phyloP scores from a whole-genome alignment of 2,797 vertebrate species.

The Brotogeris chrysoptera region DNA sequence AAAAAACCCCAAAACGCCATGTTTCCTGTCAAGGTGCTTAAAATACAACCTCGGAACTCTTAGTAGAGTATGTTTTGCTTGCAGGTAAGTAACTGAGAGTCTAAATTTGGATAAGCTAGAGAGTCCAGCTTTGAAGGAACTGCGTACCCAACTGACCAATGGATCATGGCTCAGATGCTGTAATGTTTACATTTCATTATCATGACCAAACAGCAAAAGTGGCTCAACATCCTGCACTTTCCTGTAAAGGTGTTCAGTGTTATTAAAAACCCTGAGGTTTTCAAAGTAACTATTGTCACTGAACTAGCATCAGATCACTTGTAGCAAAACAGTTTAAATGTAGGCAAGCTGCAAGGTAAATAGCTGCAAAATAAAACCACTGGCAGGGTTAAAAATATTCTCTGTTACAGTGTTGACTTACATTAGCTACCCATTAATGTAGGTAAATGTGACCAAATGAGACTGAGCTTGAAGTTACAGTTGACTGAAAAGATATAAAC shows the following conservation, averaged over 20 bases:
- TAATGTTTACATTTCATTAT: neutral
- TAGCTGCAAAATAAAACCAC: neutral
- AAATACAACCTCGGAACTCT: neutral
- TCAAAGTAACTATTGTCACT: neutral
- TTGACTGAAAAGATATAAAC: neutral
- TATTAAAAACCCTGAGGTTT: conserved; percentile 3
- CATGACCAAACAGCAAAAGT: neutral
- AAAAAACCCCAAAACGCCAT: neutral
- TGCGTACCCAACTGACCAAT: neutral
- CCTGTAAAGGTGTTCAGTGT: neutral
- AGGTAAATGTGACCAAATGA: neutral
- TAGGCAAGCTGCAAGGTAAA: neutral
- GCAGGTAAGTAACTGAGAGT: neutral
- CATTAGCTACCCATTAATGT: neutral
- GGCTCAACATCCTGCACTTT: neutral
- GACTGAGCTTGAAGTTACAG: neutral
- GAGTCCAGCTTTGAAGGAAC: neutral
- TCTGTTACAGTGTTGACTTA: neutral
- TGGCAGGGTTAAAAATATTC: neutral
- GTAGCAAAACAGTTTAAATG: neutral
- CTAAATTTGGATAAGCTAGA: neutral
- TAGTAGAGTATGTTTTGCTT: neutral
- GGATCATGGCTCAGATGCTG: neutral
- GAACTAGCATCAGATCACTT: neutral
- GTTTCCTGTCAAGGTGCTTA: conserved; percentile 12